These are phyloP conservation scores for Neodon shergylaensis DNA, from an alignment of 2,113 vertebrate species.

Conservation along the genomic window DNA sequence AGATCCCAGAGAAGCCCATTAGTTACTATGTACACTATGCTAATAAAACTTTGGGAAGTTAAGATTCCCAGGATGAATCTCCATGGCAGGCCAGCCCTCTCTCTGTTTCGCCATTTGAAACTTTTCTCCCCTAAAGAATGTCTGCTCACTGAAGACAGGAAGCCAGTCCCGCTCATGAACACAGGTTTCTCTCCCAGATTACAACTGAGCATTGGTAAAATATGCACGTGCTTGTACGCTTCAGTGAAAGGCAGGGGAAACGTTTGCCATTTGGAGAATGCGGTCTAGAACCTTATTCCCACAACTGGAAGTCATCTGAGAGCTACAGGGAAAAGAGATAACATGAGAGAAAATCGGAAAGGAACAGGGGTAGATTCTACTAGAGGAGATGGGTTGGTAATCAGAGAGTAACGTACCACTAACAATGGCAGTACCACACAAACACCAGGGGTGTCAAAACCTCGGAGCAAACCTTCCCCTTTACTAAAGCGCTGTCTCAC, in stretches of 20 bases:
- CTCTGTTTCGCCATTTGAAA: background rate
- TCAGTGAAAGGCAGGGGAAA: background rate
- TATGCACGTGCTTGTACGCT: background rate
- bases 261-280: background rate
- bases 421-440: background rate
- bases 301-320: background rate
- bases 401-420: background rate
- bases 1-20: no score
- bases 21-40: background rate
- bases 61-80: background rate
- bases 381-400: background rate
- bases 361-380: background rate
- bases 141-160: background rate
- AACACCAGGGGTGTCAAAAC: background rate
- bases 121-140: background rate
- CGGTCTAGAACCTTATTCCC: background rate
- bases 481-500: background rate
- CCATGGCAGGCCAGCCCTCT: background rate
- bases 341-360: background rate
- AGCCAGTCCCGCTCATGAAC: background rate
- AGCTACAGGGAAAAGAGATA: background rate
- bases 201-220: background rate
- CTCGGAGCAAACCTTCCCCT: background rate
- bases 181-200: background rate
- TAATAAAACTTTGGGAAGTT: background rate